A percentile compares a stretch with the other conserved stretches of the same genome.
Evolutionary conservation across 2,888 invertebrate species (phyloP).

Genomic region (Synergus japonicus): DNA sequence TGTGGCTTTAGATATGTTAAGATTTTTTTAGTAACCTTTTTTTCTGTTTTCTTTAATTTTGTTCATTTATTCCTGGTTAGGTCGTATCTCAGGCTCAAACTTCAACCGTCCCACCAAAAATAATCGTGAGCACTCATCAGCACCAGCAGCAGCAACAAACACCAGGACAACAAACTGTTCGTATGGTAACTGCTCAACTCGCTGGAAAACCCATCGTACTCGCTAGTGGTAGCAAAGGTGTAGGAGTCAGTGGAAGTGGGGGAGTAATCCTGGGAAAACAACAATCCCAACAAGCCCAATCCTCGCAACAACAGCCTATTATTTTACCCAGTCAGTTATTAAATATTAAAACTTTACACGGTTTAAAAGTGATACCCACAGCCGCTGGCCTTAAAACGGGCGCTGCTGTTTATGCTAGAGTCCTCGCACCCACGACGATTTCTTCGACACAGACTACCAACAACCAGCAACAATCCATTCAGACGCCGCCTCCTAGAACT

Average conservation of each 20-base stretch:
- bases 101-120: conserved; percentile 66
- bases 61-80: conserved; percentile 55
- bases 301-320: conserved; percentile 71
- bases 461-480: conserved; percentile 53
- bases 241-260: conserved; percentile 67
- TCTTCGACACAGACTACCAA: conserved; percentile 60
- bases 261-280: conserved; percentile 72
- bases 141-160: conserved; percentile 55
- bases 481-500: conserved; percentile 58
- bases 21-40: not conserved
- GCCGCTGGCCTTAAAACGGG: conserved; percentile 74
- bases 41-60: not conserved
- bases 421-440: conserved; percentile 74
- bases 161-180: conserved; percentile 69
- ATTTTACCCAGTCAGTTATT: conserved; percentile 74
- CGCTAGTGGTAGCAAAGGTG: conserved; percentile 72
- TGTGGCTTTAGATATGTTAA: conserved; percentile 11
- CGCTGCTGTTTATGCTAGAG: conserved; percentile 74
- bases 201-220: conserved; percentile 75
- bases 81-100: conserved; percentile 74
- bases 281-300: conserved; percentile 52
- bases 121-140: conserved; percentile 73
- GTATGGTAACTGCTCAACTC: conserved; percentile 75
- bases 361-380: conserved; percentile 74
- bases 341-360: conserved; percentile 74